A percentile compares a stretch with the other conserved stretches of the same genome.
Conservation (phyloP, 1,140 invertebrate genomes). For the Hypsibius dujardini region DNA sequence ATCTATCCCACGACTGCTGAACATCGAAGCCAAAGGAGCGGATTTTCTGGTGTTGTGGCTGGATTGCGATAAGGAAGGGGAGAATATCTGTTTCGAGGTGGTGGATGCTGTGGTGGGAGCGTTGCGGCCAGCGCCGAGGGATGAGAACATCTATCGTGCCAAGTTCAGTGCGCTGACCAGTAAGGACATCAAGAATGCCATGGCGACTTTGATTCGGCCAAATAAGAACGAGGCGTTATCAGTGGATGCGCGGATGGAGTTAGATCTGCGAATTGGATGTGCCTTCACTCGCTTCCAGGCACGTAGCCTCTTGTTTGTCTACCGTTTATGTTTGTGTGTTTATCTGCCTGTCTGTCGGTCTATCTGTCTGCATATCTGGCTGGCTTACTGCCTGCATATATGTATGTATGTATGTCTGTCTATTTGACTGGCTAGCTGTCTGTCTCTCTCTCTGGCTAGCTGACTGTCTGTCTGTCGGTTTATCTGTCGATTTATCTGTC, state of each 20-base stretch:
- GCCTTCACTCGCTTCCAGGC: slow-evolving; percentile 93
- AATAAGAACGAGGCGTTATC: slow-evolving; percentile 93
- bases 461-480: too few relatives aligned
- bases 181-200: slow-evolving; percentile 84
- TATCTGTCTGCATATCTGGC: too few relatives aligned
- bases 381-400: too few relatives aligned
- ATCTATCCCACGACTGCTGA: slow-evolving; percentile 74
- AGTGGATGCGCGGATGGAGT: slow-evolving; percentile 89
- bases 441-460: too few relatives aligned
- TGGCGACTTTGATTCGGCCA: slow-evolving; percentile 63
- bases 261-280: slow-evolving; percentile 42
- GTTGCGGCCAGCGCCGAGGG: slow-evolving; percentile 27
- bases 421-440: too few relatives aligned
- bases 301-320: too few relatives aligned
- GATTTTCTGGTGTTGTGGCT: slow-evolving; percentile 89
- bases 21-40: slow-evolving; percentile 61
- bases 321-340: too few relatives aligned
- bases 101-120: slow-evolving; percentile 41
- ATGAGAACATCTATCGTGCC: slow-evolving; percentile 57
- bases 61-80: slow-evolving; percentile 99
- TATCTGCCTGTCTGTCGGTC: too few relatives aligned
- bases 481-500: too few relatives aligned
- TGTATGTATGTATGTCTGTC: too few relatives aligned
- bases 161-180: slow-evolving; percentile 95
- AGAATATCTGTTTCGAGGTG: slow-evolving; percentile 98